Evolutionary conservation across 2,113 vertebrate genomes (phyloP), one percentile per base, ranked within the genome.

Genomic region (Tachycineta bicolor): DNA sequence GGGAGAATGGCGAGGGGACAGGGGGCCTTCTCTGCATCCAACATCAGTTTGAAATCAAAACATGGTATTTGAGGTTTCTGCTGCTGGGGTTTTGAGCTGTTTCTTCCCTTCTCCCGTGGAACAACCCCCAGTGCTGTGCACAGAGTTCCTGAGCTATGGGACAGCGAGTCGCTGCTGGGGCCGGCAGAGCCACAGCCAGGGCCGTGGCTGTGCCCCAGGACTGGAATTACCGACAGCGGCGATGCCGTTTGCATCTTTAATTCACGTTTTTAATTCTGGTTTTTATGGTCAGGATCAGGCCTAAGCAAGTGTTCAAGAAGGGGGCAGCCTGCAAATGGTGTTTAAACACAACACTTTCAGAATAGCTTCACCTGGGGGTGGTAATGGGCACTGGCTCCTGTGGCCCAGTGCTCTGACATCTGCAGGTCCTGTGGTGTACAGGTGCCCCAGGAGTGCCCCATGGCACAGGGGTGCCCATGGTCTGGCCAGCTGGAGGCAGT

Each of bases 401-500:
- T 2, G 2, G 44, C 50, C 29, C 47, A 16, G 1, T 10, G 81
- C 76, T 70, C 28, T 26, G 12, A 26, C 41, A 2, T 4, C 10
- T 5, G n/a, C 59, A 8, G 44, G 55, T 41, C 29, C 11, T 7
- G 18, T 10, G 59, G 5, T 0, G 5, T 43, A 25, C 11, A 19
- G 43, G 1, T 70, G 34, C 2, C 6, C n/a, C 9, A 6, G 0
- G 33, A 39, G 2, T 62, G 31, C 33, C 52, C 52, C 68, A 13
- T 3, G 11, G 68, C 22, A 55, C 41, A 23, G 71, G 15, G 22
- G 5, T 43, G 59, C 59, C 43, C 53, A 2, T 3, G 21, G 10
- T 8, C 13, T 1, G 25, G n/a, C 25, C 53, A 33, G 37, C 60
- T 2, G 1, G 31, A 33, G 59, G 46, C 11, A 4, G 46, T 0